A percentile compares a stretch with the other conserved stretches of the same genome.
These are phyloP conservation scores for Leptinotarsa defecta DNA, from an alignment of 1,140 invertebrate genomes.

Conservation along the genomic window DNA sequence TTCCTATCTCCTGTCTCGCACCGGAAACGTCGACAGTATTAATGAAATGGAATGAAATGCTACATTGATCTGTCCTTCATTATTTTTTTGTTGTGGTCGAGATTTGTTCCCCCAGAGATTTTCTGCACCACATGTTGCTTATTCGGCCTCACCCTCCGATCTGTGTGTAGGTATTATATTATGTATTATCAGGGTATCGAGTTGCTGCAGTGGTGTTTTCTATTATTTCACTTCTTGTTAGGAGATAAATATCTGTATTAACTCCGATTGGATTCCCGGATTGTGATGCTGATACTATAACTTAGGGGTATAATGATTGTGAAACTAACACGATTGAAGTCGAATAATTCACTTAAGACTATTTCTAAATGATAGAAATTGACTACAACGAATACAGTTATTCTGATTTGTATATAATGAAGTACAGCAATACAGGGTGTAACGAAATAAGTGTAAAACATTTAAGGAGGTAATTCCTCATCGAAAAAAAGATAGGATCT, in stretches of 20 bases:
- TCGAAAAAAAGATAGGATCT: too few species aligned
- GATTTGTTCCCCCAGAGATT: constrained; percentile 15
- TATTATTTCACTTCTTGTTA: neutral
- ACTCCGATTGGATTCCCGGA: neutral
- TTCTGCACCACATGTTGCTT: constrained; percentile 22
- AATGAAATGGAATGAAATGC: constrained; percentile 12
- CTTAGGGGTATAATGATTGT: too few species aligned
- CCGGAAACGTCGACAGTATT: constrained; percentile 17
- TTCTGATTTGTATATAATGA: too few species aligned
- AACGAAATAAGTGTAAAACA: too few species aligned
- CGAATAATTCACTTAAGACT: too few species aligned
- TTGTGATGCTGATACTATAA: too few species aligned
- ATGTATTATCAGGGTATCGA: neutral
- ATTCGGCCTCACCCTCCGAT: constrained; percentile 13
- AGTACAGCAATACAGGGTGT: too few species aligned
- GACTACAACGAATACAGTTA: too few species aligned
- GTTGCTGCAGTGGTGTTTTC: constrained; percentile 4
- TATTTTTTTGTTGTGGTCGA: constrained; percentile 22
- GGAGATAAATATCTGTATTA: constrained; percentile 5
- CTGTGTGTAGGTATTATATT: constrained; percentile 15
- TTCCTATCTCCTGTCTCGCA: constrained; percentile 4
- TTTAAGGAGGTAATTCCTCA: too few species aligned
- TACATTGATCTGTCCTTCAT: constrained; percentile 6
- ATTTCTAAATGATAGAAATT: too few species aligned
- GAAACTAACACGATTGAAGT: too few species aligned